Evolutionary conservation across 2,888 invertebrate species (phyloP), one percentile per base, ranked within the genome.

Genomic region (Autographa gamma): DNA sequence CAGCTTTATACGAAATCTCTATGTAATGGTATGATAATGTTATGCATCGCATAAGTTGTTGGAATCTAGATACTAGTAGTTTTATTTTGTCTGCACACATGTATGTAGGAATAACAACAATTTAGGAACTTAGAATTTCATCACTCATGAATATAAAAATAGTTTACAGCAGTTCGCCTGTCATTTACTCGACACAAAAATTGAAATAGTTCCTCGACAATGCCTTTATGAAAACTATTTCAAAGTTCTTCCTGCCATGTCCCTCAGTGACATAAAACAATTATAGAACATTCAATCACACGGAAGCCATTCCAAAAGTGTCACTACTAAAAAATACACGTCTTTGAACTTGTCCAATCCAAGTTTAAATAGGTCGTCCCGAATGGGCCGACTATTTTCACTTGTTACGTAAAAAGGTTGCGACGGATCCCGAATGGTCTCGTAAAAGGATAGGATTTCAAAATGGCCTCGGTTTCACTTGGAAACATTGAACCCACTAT

Each of bases 361-460:
- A 66, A 11, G 1, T 19, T 25, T 13, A 41, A 56, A 14, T 31
- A 31, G 11, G n/a, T 31, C 31, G 32, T 62, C 59, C 31, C 18
- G 1, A 48, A 76, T 62, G n/a, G 48, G 48, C 54, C 54, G 54
- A 56, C 19, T 62, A 60, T 71, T 71, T 62, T 48, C 63, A 66
- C 72, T 59, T 43, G 16, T 48, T 19, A 32, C 63, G 38, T 56
- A 62, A 75, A 72, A 67, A 41, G 61, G 18, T 31, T 18, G 54
- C 54, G 54, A 48, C 48, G 61, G 48, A 61, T 54, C 41, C 19
- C 60, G 19, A 31, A 56, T 56, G 54, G 54, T 56, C 58, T 75
- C 61, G 43, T 72, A 67, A 65, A 67, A 52, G 32, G 48, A 62
- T 38, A 34, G 54, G 64, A 68, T 73, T 71, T 65, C 68, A 60